phyloP scores from a whole-genome alignment of 2,797 vertebrate genomes.

The Prunella strophiata region DNA sequence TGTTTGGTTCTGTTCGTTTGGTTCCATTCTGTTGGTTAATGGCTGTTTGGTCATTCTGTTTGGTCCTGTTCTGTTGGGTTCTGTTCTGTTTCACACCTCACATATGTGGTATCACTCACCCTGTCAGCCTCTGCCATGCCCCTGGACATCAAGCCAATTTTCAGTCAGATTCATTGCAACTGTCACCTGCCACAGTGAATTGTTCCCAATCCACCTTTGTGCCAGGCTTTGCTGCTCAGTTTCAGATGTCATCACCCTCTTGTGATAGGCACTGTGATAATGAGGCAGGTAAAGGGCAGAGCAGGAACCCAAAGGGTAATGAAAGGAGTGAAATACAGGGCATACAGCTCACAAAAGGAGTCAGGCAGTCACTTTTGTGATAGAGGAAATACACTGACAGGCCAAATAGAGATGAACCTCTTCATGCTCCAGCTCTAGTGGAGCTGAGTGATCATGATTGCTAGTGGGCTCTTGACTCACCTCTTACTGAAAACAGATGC shows the following conservation, averaged over 20 bases:
- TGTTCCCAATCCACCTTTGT: not conserved
- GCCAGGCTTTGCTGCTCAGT: not conserved
- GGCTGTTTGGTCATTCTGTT: too few relatives aligned
- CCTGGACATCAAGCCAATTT: not conserved
- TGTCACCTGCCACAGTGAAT: not conserved
- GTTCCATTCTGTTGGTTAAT: too few relatives aligned
- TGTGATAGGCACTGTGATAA: not conserved
- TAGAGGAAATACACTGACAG: not conserved
- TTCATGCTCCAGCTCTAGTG: not conserved
- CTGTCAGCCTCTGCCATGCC: not conserved
- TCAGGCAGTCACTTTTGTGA: not conserved
- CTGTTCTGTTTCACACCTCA: not conserved
- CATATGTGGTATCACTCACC: fast-evolving
- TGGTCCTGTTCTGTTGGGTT: too few relatives aligned
- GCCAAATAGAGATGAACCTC: not conserved
- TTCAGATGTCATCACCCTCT: not conserved
- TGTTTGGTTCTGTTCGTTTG: not conserved
- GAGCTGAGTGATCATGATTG: not conserved
- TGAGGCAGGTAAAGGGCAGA: not conserved
- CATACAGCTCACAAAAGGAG: not conserved
- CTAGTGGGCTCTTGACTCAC: not conserved
- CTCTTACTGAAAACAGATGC: not conserved
- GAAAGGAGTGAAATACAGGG: not conserved
- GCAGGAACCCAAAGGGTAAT: not conserved
- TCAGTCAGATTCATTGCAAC: not conserved